These are phyloP conservation scores for Macropodus opercularis DNA, from an alignment of 2,797 vertebrate genomes.

Conservation along the genomic window DNA sequence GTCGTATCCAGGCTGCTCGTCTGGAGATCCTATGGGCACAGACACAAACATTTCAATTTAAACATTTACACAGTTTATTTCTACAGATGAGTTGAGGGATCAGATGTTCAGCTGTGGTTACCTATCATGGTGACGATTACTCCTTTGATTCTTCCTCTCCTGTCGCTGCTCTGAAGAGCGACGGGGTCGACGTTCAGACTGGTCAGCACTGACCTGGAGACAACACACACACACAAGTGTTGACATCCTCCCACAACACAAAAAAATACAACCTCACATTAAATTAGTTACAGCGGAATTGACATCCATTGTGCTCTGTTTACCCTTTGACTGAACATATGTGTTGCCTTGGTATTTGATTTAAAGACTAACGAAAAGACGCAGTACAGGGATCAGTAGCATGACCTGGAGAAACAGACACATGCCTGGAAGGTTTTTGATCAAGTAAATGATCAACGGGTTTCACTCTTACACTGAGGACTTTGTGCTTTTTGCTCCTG, in stretches of 20 bases:
- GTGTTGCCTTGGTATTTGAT: too few species aligned
- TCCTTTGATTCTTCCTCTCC: slow-evolving; percentile 83
- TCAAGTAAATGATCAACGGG: not conserved
- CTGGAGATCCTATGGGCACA: slow-evolving; percentile 73
- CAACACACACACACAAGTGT: slow-evolving; percentile 5
- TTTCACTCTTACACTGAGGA: not conserved
- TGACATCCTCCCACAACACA: too few species aligned
- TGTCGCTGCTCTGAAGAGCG: slow-evolving; percentile 79
- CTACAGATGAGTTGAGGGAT: not conserved
- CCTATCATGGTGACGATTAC: slow-evolving; percentile 86
- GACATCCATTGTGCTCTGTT: not conserved
- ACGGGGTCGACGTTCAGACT: slow-evolving; percentile 79
- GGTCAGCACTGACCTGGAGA: slow-evolving; percentile 83
- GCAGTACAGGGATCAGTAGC: too few species aligned
- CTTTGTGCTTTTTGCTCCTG: not conserved
- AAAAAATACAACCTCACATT: not conserved
- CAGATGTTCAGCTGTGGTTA: slow-evolving; percentile 9
- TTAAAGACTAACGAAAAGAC: too few species aligned
- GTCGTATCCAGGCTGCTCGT: slow-evolving; percentile 81
- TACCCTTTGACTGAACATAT: too few species aligned
- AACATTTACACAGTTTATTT: not conserved
- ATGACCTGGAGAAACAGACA: not conserved
- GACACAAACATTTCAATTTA: not conserved
- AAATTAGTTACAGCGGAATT: too few species aligned
- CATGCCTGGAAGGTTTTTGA: not conserved